Conservation (phyloP, 2,888 invertebrate species). For the Campoplex capitator region DNA sequence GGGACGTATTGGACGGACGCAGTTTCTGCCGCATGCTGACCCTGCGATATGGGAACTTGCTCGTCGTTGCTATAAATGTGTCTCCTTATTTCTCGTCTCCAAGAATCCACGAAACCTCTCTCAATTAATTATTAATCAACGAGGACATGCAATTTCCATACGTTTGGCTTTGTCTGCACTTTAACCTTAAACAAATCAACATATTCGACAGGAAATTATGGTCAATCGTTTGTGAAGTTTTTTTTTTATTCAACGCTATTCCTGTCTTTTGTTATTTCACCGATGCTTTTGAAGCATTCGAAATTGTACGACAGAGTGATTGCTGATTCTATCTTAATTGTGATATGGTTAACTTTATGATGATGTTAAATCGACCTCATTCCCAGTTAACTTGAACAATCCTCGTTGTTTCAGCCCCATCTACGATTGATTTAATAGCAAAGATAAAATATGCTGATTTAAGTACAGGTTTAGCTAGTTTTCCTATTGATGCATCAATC, state of each 20-base stretch:
- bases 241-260: not conserved
- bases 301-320: not conserved
- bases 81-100: slow-evolving; percentile 32
- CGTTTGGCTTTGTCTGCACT: slow-evolving; percentile 67
- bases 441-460: slow-evolving; percentile 3
- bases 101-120: slow-evolving; percentile 26
- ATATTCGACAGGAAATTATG: not conserved
- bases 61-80: slow-evolving; percentile 9
- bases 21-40: slow-evolving; percentile 29
- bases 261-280: not conserved
- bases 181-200: slow-evolving; percentile 12
- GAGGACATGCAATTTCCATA: slow-evolving; percentile 78
- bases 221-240: not conserved
- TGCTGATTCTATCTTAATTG: not conserved
- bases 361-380: not conserved
- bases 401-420: not conserved
- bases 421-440: not conserved
- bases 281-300: not conserved
- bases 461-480: not conserved
- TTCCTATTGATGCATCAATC: slow-evolving; percentile 27
- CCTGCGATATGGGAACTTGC: slow-evolving; percentile 42
- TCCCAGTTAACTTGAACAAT: not conserved
- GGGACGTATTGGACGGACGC: slow-evolving; percentile 81
- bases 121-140: slow-evolving; percentile 79
- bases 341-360: not conserved